phyloP scores from a whole-genome alignment of 1,140 invertebrate species.

The Papilio aristodemus region DNA sequence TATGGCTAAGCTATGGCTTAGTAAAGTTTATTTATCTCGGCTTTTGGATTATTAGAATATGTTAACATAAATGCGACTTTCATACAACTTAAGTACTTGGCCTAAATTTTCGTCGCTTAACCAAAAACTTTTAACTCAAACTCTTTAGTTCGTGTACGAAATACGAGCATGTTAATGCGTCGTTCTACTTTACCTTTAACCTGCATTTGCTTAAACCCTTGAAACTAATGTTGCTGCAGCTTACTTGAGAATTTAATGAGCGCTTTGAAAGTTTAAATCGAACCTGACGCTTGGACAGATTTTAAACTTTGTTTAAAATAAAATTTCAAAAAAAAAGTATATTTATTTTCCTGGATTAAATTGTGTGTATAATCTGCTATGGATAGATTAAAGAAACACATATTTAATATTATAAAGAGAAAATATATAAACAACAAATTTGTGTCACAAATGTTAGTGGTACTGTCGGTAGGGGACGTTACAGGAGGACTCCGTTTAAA shows the following conservation, averaged over 20 bases:
- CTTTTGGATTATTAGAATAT: not conserved
- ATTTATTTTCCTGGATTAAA: not conserved
- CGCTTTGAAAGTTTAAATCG: constrained; percentile 7
- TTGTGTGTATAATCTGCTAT: not conserved
- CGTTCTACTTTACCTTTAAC: constrained; percentile 3
- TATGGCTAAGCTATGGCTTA: no score
- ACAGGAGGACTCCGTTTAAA: no score
- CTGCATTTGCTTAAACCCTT: constrained; percentile 10
- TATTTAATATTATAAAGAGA: no score
- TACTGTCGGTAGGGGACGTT: no score
- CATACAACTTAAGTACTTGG: not conserved
- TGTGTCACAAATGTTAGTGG: no score
- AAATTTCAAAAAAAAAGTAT: not conserved
- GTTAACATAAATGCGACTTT: not conserved
- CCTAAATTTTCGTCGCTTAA: not conserved
- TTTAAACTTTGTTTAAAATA: not conserved
- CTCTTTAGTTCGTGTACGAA: not conserved
- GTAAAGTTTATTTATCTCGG: not conserved
- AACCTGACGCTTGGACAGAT: not conserved
- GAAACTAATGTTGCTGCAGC: constrained; percentile 10
- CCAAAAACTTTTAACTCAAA: not conserved
- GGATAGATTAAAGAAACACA: no score
- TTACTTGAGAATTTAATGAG: constrained; percentile 19
- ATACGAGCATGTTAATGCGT: not conserved
- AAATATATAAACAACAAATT: no score